phyloP scores from a whole-genome alignment of 2,888 invertebrate genomes.

The Andrena hattorfiana region DNA sequence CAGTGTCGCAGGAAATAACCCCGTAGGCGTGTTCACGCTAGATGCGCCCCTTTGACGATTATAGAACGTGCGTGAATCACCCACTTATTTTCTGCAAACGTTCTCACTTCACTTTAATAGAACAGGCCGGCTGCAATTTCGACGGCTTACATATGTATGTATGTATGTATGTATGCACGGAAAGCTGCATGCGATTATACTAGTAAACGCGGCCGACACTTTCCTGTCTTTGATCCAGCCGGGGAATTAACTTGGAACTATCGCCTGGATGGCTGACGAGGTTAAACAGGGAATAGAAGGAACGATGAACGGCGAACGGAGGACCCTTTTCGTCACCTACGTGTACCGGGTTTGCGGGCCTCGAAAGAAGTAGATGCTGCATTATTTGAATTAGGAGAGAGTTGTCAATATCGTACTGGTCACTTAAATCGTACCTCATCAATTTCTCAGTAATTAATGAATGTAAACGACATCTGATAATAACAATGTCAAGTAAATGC shows the following conservation, averaged over 20 bases:
- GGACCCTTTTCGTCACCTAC: background rate
- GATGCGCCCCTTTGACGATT: slow-evolving; percentile 50
- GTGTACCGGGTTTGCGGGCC: background rate
- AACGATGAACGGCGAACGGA: slow-evolving; percentile 8
- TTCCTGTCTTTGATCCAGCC: slow-evolving; percentile 43
- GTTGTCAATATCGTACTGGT: too few species aligned
- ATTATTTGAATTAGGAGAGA: too few species aligned
- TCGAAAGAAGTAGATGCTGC: too few species aligned
- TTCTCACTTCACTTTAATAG: slow-evolving; percentile 47
- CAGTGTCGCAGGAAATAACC: slow-evolving; percentile 51
- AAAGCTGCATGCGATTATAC: slow-evolving; percentile 30
- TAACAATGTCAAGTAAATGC: too few species aligned
- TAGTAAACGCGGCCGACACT: slow-evolving; percentile 20
- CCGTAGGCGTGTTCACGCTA: slow-evolving; percentile 26
- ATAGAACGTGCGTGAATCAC: slow-evolving; percentile 51
- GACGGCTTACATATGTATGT: background rate
- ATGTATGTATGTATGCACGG: slow-evolving; percentile 6
- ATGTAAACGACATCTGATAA: too few species aligned
- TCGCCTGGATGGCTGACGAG: slow-evolving; percentile 11
- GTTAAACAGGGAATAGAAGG: slow-evolving; percentile 1
- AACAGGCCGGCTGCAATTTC: slow-evolving; percentile 39
- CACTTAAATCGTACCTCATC: too few species aligned
- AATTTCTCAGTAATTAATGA: too few species aligned
- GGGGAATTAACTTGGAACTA: slow-evolving; percentile 39
- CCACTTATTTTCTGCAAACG: slow-evolving; percentile 41